These are phyloP conservation scores for Trinorchestia longiramus DNA, from an alignment of 1,140 invertebrate genomes.

Conservation along the genomic window DNA sequence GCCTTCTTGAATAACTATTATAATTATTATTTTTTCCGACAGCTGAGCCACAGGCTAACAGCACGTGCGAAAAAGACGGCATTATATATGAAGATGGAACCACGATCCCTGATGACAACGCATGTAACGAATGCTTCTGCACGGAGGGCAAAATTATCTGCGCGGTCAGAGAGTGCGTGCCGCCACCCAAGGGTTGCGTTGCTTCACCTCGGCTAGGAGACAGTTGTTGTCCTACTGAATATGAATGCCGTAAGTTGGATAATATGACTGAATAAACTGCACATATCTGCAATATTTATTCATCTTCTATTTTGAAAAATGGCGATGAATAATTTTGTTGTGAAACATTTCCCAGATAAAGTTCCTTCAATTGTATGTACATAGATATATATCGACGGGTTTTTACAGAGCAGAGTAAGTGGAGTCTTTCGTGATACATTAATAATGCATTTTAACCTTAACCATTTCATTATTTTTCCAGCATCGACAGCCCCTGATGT, in stretches of 20 bases:
- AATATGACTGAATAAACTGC: not conserved
- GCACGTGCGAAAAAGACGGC: slow-evolving; percentile 51
- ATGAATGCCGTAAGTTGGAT: slow-evolving; percentile 62
- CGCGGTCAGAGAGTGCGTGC: slow-evolving; percentile 68
- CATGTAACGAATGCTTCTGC: slow-evolving; percentile 69
- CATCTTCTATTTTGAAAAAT: not conserved
- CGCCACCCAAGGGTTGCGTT: slow-evolving; percentile 63
- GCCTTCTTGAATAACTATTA: not conserved
- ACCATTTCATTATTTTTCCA: not conserved
- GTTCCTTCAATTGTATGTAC: not conserved
- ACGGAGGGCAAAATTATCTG: slow-evolving; percentile 69
- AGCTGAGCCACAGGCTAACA: not conserved
- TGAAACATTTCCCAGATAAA: not conserved
- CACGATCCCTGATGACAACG: slow-evolving; percentile 66
- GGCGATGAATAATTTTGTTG: not conserved
- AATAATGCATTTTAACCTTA: not conserved
- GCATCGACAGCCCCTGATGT: not conserved
- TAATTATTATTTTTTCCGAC: not conserved
- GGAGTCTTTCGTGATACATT: not conserved
- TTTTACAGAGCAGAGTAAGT: not conserved
- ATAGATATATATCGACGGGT: not conserved
- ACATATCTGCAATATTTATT: not conserved
- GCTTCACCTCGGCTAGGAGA: not conserved
- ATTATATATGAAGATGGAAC: slow-evolving; percentile 67
- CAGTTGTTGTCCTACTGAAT: slow-evolving; percentile 59